phyloP scores from a whole-genome alignment of 1,140 invertebrate species.

The Triops cancriformis region DNA sequence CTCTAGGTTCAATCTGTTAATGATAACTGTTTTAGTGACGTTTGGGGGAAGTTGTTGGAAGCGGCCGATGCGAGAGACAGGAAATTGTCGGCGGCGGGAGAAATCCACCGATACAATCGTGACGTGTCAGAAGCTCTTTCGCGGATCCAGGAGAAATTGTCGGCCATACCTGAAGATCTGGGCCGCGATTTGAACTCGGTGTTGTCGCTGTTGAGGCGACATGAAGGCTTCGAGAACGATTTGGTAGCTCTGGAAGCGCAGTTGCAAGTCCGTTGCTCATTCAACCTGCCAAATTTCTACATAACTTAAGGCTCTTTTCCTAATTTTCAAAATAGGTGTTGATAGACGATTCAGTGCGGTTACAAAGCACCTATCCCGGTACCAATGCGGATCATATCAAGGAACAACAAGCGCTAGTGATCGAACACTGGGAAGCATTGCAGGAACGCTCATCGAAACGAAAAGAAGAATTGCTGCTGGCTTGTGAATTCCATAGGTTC shows the following conservation, averaged over 20 bases:
- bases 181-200: constrained; percentile 84
- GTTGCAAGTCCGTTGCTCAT: constrained; percentile 49
- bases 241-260: constrained; percentile 87
- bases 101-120: constrained; percentile 92
- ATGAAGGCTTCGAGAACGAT: constrained; percentile 93
- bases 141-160: constrained; percentile 79
- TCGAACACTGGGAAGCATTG: constrained; percentile 77
- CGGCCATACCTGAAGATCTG: constrained; percentile 70
- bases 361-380: constrained; percentile 83
- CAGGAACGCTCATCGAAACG: constrained; percentile 70
- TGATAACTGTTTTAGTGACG: constrained; percentile 47
- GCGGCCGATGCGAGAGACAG: constrained; percentile 76
- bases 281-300: background rate
- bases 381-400: constrained; percentile 82
- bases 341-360: constrained; percentile 78
- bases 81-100: constrained; percentile 80
- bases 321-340: constrained; percentile 50
- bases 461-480: constrained; percentile 70
- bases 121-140: constrained; percentile 88
- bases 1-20: background rate
- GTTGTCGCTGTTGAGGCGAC: constrained; percentile 67
- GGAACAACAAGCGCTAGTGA: constrained; percentile 64
- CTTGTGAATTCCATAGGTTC: constrained; percentile 83
- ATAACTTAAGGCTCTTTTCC: background rate
- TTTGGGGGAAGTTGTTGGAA: constrained; percentile 79